Conservation (phyloP, 2,888 invertebrate species). For the Cotesia congregata region DNA sequence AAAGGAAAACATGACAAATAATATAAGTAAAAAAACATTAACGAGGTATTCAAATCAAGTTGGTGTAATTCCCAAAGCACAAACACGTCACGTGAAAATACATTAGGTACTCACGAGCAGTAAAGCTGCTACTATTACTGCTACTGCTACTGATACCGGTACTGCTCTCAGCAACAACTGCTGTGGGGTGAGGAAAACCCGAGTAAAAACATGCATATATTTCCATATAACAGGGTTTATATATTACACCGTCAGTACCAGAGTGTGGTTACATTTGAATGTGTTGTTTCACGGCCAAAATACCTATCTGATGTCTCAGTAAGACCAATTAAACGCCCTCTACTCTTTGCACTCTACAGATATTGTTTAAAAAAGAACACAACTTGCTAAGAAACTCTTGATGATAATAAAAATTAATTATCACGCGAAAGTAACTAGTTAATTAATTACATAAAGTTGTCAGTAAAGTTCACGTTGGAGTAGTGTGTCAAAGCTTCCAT, state of each 20-base stretch:
- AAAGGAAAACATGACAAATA: slow-evolving; percentile 54
- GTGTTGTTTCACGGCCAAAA: slow-evolving; percentile 60
- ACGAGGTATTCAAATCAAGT: slow-evolving; percentile 65
- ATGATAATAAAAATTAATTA: background rate
- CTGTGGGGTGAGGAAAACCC: slow-evolving; percentile 57
- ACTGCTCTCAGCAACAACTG: background rate
- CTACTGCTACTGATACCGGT: background rate
- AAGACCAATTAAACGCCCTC: slow-evolving; percentile 4
- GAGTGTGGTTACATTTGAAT: slow-evolving; percentile 69
- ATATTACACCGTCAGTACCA: slow-evolving; percentile 68
- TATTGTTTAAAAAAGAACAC: background rate
- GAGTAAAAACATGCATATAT: slow-evolving; percentile 69
- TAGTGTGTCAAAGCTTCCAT: slow-evolving; percentile 46
- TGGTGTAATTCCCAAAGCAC: slow-evolving; percentile 59
- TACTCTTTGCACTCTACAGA: background rate
- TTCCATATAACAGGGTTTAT: slow-evolving; percentile 70
- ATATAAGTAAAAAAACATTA: slow-evolving; percentile 37
- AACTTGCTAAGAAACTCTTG: background rate
- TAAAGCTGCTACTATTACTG: slow-evolving; percentile 8
- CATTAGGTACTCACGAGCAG: slow-evolving; percentile 38
- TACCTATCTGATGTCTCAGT: slow-evolving; percentile 6
- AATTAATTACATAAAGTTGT: background rate
- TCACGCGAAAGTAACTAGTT: background rate
- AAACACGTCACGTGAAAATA: slow-evolving; percentile 41
- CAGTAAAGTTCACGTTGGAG: background rate